Percentiles rank a stretch among this genome's conserved stretches.
Conservation (phyloP, 2,113 vertebrate genomes). For the Semnopithecus entellus region DNA sequence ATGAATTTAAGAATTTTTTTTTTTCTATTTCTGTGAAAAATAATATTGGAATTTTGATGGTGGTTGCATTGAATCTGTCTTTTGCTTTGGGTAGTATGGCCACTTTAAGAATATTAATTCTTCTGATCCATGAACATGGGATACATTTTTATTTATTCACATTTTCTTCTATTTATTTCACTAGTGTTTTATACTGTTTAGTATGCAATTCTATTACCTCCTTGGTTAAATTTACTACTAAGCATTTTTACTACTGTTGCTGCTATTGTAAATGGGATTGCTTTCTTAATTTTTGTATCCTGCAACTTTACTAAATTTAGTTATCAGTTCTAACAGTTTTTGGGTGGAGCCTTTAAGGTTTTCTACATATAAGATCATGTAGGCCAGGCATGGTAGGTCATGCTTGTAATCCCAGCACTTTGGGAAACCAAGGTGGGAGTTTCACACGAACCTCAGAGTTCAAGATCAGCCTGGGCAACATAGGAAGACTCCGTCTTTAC, state of each 20-base stretch:
- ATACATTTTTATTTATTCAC: neutral
- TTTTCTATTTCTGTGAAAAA: neutral
- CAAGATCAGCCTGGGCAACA: neutral
- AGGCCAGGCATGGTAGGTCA: neutral
- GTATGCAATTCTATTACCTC: neutral
- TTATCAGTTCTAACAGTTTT: neutral
- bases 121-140: neutral
- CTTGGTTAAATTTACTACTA: neutral
- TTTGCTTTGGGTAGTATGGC: neutral
- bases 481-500: neutral
- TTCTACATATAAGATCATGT: neutral
- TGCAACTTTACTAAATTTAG: neutral
- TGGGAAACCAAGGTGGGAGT: neutral
- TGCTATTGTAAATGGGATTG: neutral
- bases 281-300: neutral
- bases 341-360: neutral
- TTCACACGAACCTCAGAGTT: neutral
- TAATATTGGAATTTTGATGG: neutral
- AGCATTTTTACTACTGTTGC: neutral
- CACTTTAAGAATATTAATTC: neutral
- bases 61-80: neutral
- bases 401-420: neutral
- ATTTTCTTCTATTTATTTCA: neutral
- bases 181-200: neutral
- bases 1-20: neutral